These are phyloP conservation scores for Amiota minor DNA, from an alignment of 2,888 invertebrate genomes.

Conservation along the genomic window DNA sequence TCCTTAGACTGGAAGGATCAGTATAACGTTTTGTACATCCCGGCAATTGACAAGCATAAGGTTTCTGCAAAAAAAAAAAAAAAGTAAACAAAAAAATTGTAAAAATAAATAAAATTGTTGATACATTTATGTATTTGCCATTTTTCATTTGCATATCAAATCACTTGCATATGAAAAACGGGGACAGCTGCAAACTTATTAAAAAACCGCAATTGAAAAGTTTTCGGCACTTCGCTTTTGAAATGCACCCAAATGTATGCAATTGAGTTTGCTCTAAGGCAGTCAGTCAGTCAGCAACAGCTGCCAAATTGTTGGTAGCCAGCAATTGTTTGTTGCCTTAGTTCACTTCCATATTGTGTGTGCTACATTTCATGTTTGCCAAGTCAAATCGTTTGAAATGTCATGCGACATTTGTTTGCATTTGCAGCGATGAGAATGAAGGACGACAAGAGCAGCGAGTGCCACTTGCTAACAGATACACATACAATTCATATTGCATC, in stretches of 20 bases:
- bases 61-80: conserved; percentile 80
- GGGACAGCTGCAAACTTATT: conserved; percentile 32
- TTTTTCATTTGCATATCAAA: conserved; percentile 17
- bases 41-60: conserved; percentile 90
- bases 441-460: neutral
- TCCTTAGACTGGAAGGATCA: conserved; percentile 92
- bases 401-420: conserved; percentile 52
- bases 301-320: conserved; percentile 2
- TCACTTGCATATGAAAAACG: neutral
- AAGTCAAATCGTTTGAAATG: conserved; percentile 53
- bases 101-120: conserved; percentile 27
- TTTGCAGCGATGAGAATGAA: conserved; percentile 41
- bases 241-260: conserved; percentile 20
- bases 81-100: conserved; percentile 23
- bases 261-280: conserved; percentile 5
- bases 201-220: conserved; percentile 39
- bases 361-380: conserved; percentile 45
- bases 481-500: conserved; percentile 26
- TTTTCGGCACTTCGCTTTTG: neutral
- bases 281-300: conserved; percentile 1
- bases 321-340: neutral
- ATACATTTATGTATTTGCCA: no score
- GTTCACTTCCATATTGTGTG: conserved; percentile 21
- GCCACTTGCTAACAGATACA: conserved; percentile 11
- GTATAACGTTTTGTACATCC: conserved; percentile 95